Base-by-base conservation (phyloP, 2,888 invertebrate genomes). In the Arctia plantaginis region DNA sequence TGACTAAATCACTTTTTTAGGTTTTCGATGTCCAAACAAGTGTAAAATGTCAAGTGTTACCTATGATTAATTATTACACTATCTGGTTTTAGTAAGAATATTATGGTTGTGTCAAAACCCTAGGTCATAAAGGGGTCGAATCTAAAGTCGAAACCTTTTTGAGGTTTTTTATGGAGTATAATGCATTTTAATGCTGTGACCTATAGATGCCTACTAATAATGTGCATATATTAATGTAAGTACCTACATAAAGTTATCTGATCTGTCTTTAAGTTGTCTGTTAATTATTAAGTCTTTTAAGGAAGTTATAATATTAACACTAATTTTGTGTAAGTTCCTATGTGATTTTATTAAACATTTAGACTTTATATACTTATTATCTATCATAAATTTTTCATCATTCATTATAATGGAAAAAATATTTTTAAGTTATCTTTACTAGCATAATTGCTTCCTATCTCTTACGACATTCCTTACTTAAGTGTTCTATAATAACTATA, bases 361-460 rank as follows among this genome's bases (percentile, higher is more conserved):
- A 59, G 3, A 59, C 20, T 59, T 59, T 59, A n/a, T n/a, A 55
- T 7, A 55, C 12, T 64, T 64, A 33, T 67, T n/a, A 27, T 44
- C 27, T 13, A 15, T 35, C 4, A n/a, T 4, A n/a, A 55, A 27
- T 44, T 27, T 20, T 20, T 51, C 23, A 68, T 12, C 15, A 64
- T 8, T 33, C 3, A 69, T 35, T n/a, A 33, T n/a, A 59, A 27
- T 13, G 23, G n/a, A 64, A 64, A 59, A 13, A 44, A 6, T 15
- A 23, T 23, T 8, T 8, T 23, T 51, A 51, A 18, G 23, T 7
- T 51, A 35, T 64, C 33, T n/a, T 55, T 72, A 76, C 55, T 67
- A 66, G 71, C 69, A 69, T 83, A 86, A 77, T 74, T 77, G 82
- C 78, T 80, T 80, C 75, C 73, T 79, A 88, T 85, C 86, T 85